Evolutionary conservation across 2,888 invertebrate species (phyloP).

Genomic region (Sycophila texana): DNA sequence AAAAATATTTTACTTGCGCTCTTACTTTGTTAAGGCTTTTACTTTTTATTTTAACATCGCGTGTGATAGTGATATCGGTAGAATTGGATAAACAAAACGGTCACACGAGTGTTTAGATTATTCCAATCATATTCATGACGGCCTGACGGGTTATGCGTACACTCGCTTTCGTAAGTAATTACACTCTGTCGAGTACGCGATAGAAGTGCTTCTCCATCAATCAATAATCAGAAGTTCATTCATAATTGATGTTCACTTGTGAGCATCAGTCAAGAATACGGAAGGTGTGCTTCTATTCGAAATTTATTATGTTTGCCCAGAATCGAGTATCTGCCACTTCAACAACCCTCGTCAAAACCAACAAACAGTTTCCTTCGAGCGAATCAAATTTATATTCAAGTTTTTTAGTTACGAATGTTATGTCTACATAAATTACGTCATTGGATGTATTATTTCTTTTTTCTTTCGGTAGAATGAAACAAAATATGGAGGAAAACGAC

Average conservation of each 20-base stretch:
- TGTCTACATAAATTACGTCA: too few relatives aligned
- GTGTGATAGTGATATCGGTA: background rate
- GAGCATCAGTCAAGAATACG: background rate
- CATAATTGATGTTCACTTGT: conserved; percentile 25
- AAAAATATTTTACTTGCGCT: background rate
- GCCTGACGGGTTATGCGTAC: background rate
- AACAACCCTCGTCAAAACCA: too few relatives aligned
- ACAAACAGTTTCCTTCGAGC: too few relatives aligned
- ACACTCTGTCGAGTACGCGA: background rate
- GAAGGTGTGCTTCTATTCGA: background rate
- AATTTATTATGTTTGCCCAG: conserved; percentile 43
- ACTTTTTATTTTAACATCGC: background rate
- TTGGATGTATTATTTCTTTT: background rate
- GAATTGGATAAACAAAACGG: conserved; percentile 13
- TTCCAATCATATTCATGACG: too few relatives aligned
- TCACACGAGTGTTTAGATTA: conserved; percentile 1
- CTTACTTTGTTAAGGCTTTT: background rate
- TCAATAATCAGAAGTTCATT: conserved; percentile 31
- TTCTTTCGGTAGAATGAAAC: background rate
- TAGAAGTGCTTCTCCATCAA: conserved; percentile 17
- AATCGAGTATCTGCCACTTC: conserved; percentile 16
- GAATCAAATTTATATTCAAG: too few relatives aligned
- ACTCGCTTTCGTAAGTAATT: conserved; percentile 27
- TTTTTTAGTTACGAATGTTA: too few relatives aligned
- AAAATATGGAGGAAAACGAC: background rate